Conservation (phyloP, 2,797 vertebrate species). For the Trichosurus vulpecula region DNA sequence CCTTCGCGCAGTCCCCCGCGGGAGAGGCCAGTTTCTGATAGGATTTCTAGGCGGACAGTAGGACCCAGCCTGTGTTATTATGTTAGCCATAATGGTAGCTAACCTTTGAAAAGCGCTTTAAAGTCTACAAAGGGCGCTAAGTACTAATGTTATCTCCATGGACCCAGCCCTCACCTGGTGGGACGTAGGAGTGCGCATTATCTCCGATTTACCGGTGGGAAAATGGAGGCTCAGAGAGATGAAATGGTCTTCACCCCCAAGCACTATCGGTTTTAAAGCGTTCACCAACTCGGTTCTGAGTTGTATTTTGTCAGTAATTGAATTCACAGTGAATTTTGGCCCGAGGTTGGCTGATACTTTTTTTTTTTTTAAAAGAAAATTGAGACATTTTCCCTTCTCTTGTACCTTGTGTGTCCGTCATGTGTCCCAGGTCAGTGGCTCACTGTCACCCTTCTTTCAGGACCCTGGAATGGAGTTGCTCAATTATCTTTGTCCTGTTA, state of each 20-base stretch:
- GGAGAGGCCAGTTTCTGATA: conserved; percentile 66
- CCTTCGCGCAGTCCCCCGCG: conserved; percentile 79
- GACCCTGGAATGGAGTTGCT: too few species aligned
- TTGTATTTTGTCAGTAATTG: neutral
- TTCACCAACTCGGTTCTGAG: neutral
- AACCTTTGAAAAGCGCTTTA: neutral
- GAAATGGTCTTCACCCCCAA: neutral
- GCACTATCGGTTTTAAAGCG: neutral
- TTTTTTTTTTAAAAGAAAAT: neutral
- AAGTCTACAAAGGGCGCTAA: neutral
- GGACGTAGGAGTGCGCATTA: neutral
- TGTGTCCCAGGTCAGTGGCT: neutral
- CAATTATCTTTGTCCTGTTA: too few species aligned
- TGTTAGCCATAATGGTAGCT: too few species aligned
- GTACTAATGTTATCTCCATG: neutral
- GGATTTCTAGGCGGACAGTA: neutral
- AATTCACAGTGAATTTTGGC: neutral
- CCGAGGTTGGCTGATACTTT: neutral
- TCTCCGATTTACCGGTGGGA: neutral
- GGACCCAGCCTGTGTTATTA: too few species aligned
- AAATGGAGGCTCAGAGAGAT: conserved; percentile 15
- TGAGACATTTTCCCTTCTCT: neutral
- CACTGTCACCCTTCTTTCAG: neutral
- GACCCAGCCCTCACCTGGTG: neutral
- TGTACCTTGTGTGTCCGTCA: neutral